Base-by-base conservation (phyloP, 2,888 invertebrate species). In the Endotricha flammealis region DNA sequence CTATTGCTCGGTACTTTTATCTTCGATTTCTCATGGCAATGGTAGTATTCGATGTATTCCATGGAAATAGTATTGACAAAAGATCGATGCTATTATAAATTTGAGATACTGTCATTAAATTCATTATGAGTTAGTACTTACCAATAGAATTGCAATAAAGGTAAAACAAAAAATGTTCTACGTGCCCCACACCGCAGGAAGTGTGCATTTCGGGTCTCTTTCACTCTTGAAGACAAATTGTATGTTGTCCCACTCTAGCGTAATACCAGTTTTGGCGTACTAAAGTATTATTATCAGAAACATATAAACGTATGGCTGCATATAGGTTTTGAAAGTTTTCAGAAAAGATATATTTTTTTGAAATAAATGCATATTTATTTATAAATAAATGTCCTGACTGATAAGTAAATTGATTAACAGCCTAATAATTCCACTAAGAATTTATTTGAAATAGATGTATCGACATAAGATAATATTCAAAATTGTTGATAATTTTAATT, bases 221-320 rank as follows among this genome's bases (percentile, higher is more conserved):
- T 41, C 42, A 14, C 46, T 36, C 49, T 14, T 14, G 8, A 12
- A 2, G 6, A 12, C n/a, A 22, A 22, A 8, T 5, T 5, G 17
- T 12, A 8, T 32, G 29, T 38, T 41, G 43, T 66, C 57, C 48
- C 55, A 50, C 46, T 57, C 60, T 41, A 42, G 43, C 49, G 57
- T 64, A 56, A 66, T 66, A 72, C 74, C 73, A 72, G 73, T 74
- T 74, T 72, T 65, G 63, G 63, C 57, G 57, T 51, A 53, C 47
- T 48, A 48, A 58, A 59, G 58, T 58, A 60, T 64, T 60, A 64
- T 64, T 64, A 60, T 56, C 57, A 57, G 55, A 34, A 32, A 27
- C 27, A 12, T 27, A 27, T 13, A 23, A n/a, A 24, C 13, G 24
- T 22, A 17, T 11, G n/a, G n/a, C 20, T 10, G 25, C 3, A 7